These are phyloP conservation scores for Corythucha ciliata DNA, from an alignment of 2,888 invertebrate genomes.

Conservation along the genomic window DNA sequence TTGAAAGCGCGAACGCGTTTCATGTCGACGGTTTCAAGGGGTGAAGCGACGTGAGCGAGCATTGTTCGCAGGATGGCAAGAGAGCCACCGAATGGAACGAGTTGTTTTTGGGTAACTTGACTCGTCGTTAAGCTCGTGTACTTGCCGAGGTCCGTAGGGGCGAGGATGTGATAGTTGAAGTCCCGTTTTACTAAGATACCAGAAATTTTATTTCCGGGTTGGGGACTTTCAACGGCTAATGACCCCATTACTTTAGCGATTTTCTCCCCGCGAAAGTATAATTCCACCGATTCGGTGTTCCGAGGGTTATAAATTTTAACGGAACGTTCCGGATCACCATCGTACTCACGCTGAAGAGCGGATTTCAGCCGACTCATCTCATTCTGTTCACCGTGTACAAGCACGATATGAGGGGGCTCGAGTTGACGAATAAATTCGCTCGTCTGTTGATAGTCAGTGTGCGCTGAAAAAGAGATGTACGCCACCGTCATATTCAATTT, in stretches of 20 bases:
- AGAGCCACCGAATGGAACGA: constrained; percentile 75
- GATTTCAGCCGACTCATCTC: constrained; percentile 96
- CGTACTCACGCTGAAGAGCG: constrained; percentile 87
- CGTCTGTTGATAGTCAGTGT: constrained; percentile 96
- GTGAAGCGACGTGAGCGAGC: constrained; percentile 67
- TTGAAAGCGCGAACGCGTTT: constrained; percentile 71
- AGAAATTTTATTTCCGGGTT: constrained; percentile 67
- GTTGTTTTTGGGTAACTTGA: constrained; percentile 83
- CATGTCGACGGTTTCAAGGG: constrained; percentile 61
- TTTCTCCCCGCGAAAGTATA: constrained; percentile 95
- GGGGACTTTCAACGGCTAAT: constrained; percentile 73
- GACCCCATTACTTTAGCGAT: constrained; percentile 97
- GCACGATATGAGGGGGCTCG: constrained; percentile 90
- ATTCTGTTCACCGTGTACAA: constrained; percentile 98
- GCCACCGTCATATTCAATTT: constrained; percentile 96
- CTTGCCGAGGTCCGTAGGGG: constrained; percentile 82
- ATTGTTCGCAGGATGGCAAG: constrained; percentile 62
- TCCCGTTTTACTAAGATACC: constrained; percentile 94
- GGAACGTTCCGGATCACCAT: constrained; percentile 68
- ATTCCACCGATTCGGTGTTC: constrained; percentile 85
- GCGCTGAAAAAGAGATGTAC: constrained; percentile 98
- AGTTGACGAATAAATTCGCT: constrained; percentile 91
- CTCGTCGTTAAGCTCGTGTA: constrained; percentile 95
- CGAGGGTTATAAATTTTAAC: constrained; percentile 90
- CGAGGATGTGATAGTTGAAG: constrained; percentile 93